Base-by-base conservation (phyloP, 2,797 vertebrate genomes). In the Rhabdomys pumilio region DNA sequence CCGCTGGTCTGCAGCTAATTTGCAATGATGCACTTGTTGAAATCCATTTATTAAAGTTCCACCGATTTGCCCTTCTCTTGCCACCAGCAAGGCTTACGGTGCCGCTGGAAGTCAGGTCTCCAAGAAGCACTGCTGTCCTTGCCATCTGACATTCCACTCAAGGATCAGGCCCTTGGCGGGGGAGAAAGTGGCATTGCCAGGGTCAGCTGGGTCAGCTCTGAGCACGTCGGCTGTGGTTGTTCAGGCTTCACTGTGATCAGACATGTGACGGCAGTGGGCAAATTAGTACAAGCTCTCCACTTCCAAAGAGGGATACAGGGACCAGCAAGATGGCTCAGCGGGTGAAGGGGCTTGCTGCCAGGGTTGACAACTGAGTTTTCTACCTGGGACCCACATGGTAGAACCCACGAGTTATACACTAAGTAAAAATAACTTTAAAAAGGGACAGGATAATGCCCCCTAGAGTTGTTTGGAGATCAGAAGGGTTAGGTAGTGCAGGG, bases 11-110 rank as follows among this genome's bases (percentile, higher is more conserved):
- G 22, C 3, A 2, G 0, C 24, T 75, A 44, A 76, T 17, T 53
- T 5, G 20, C 50, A 31, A 29, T 69, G 90, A 24, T 77, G 4
- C 4, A 29, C 34, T 61, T 91, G 34, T 19, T 0, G 61, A 0
- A 89, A 50, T 67, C 77, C 96, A 41, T 86, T 0, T 44, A 93
- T 90, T 34, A 92, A 82, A 73, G 80, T 29, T 50, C 80, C 22
- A 13, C 86, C 80, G 38, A 47, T 34, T 19, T 11, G 4, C 29
- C 44, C 44, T 6, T 67, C 82, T 61, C 11, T 17, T 31, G 69
- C 24, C 47, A 22, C 73, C 26, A 29, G 20, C 1, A 59, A 67
- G 53, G 19, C 3, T 57, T 7, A 17, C 26, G 31, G 3, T 12
- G 19, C 55, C 1, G 14, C n/a, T 24, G 38, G 9, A 4, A 47